Base-by-base conservation (phyloP, 2,888 invertebrate species). In the Argyresthia albistria region DNA sequence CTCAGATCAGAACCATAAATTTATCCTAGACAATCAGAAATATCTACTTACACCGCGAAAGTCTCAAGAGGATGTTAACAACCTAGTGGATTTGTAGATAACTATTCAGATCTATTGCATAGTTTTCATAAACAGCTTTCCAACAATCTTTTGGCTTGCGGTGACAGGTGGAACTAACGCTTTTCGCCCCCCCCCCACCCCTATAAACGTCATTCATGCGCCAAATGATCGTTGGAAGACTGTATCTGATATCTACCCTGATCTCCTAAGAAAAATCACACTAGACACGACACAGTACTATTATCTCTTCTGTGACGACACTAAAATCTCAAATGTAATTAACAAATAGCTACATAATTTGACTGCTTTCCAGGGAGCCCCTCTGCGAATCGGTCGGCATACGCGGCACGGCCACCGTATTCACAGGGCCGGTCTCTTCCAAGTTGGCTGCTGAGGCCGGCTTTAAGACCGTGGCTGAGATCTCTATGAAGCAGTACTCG, bases 401-500 rank as follows among this genome's bases (percentile, higher is more conserved):
- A 1, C 66, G 62, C 49, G 82, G 62, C 0, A 73, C 81, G 0
- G 64, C 70, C 0, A 80, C 81, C 1, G 62, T 81, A 0, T 84
- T 84, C 65, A 74, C 76, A 0, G 78, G 79, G 0, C 63, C 70
- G 0, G 76, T 74, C 0, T 76, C 83, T 0, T 82, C 82, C 59
- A 73, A 65, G 43, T 62, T 67, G 0, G 83, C 82, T 0, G 59
- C 55, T 0, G 61, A 62, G 0, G 66, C 66, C 12, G 82, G 80
- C 0, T 83, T 78, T 61, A 47, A 53, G 0, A 68, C 71, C 0
- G 61, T 72, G 0, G 59, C 62, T 0, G 67, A 68, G 0, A 16
- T 37, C 0, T 54, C 70, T 1, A 56, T 73, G 25, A 65, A 56
- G 1, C 76, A 82, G n/a, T 52, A 80, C 0, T 70, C 70, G 0